phyloP scores from a whole-genome alignment of 2,888 invertebrate genomes.

The Ligdia adustata region DNA sequence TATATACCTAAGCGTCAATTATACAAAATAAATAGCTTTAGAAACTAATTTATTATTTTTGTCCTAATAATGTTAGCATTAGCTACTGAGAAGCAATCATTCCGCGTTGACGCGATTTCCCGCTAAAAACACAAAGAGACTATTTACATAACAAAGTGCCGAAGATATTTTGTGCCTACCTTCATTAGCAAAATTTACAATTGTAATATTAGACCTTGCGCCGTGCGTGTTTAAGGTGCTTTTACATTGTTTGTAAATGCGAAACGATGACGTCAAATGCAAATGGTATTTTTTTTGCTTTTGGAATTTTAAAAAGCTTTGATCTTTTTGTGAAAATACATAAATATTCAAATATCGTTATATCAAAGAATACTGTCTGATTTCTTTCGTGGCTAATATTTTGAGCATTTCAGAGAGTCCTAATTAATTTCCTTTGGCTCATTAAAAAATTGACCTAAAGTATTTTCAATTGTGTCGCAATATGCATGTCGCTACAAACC shows the following conservation, averaged over 20 bases:
- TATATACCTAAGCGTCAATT: too few relatives aligned
- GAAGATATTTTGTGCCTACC: conserved; percentile 17
- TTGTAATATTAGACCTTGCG: conserved; percentile 10
- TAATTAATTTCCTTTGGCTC: too few relatives aligned
- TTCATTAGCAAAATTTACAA: conserved; percentile 19
- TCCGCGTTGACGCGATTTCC: conserved; percentile 11
- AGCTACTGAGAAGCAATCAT: conserved; percentile 15
- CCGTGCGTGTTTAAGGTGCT: background rate
- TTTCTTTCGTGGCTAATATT: too few relatives aligned
- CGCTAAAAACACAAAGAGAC: conserved; percentile 14
- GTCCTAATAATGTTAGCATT: conserved; percentile 9
- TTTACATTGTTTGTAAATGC: conserved; percentile 3
- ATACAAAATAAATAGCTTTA: too few relatives aligned
- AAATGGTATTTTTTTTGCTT: background rate
- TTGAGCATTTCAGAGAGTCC: too few relatives aligned
- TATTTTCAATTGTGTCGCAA: too few relatives aligned
- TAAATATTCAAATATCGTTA: too few relatives aligned
- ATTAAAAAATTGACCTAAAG: too few relatives aligned
- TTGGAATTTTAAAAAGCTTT: too few relatives aligned
- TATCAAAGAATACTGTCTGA: too few relatives aligned
- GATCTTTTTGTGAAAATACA: too few relatives aligned
- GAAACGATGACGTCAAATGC: background rate
- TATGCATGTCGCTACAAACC: too few relatives aligned
- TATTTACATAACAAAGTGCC: conserved; percentile 21
- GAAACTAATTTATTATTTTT: background rate